phyloP scores from a whole-genome alignment of 2,113 vertebrate genomes.

The Erpornis zantholeuca region DNA sequence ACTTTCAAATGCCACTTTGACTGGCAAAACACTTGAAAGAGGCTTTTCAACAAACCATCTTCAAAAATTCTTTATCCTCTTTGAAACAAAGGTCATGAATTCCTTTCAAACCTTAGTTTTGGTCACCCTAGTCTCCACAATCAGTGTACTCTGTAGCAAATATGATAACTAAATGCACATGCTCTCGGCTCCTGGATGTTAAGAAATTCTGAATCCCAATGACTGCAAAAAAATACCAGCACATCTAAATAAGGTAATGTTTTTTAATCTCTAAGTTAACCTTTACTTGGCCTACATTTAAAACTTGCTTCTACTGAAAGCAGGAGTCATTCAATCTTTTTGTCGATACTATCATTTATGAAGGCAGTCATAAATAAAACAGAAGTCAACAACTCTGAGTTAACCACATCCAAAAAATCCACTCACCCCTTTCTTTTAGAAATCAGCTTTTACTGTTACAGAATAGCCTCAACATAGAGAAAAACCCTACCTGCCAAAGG shows the following conservation, averaged over 20 bases:
- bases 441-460: neutral
- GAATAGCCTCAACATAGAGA: neutral
- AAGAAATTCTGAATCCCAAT: neutral
- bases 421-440: neutral
- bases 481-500: rapidly evolving
- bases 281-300: neutral
- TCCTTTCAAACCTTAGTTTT: neutral
- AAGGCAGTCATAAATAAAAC: neutral
- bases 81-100: neutral
- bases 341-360: neutral
- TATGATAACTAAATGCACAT: neutral
- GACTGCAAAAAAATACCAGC: neutral
- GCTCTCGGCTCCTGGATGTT: neutral
- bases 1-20: neutral
- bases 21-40: neutral
- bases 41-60: neutral
- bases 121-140: neutral
- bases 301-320: neutral
- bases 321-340: neutral
- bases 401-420: neutral
- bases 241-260: neutral
- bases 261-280: neutral
- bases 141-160: neutral
- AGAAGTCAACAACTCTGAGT: neutral
- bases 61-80: neutral